phyloP scores from a whole-genome alignment of 2,113 vertebrate genomes.

The Scomber colias region DNA sequence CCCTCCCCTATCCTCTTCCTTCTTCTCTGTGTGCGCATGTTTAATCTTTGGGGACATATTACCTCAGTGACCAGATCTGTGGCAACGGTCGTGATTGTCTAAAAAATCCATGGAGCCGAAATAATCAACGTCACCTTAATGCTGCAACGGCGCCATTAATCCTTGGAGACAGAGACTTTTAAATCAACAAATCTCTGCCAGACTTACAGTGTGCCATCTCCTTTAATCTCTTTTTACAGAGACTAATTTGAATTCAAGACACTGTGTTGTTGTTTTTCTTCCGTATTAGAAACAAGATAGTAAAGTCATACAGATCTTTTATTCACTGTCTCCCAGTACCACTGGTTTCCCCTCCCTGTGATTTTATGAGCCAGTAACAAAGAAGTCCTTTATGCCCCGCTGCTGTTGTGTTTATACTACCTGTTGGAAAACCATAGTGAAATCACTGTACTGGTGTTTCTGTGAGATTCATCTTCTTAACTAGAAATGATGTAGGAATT shows the following conservation, averaged over 20 bases:
- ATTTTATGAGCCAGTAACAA: conserved; percentile 65
- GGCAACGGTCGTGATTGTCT: conserved; percentile 74
- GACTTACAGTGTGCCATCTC: conserved; percentile 63
- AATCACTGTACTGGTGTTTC: not conserved
- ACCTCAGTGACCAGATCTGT: conserved; percentile 84
- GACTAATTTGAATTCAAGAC: conserved; percentile 75
- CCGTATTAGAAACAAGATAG: conserved; percentile 53
- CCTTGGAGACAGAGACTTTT: conserved; percentile 50
- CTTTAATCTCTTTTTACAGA: conserved; percentile 67
- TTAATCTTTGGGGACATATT: conserved; percentile 74
- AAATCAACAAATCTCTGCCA: conserved; percentile 69
- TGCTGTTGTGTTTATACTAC: conserved; percentile 52
- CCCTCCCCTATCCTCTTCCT: not conserved
- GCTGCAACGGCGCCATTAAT: conserved; percentile 62
- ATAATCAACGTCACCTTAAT: conserved; percentile 70
- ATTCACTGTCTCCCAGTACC: conserved; percentile 70
- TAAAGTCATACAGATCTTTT: conserved; percentile 55
- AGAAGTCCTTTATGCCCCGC: conserved; percentile 56
- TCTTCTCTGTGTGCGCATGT: conserved; percentile 60
- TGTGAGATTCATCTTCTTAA: not conserved
- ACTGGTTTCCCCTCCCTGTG: conserved; percentile 53
- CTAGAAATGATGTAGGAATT: not conserved
- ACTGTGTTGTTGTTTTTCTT: conserved; percentile 59
- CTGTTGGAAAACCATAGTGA: conserved; percentile 19
- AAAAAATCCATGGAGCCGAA: conserved; percentile 72